Evolutionary conservation across 2,797 vertebrate genomes (phyloP).

Genomic region (Meriones psammophilus): DNA sequence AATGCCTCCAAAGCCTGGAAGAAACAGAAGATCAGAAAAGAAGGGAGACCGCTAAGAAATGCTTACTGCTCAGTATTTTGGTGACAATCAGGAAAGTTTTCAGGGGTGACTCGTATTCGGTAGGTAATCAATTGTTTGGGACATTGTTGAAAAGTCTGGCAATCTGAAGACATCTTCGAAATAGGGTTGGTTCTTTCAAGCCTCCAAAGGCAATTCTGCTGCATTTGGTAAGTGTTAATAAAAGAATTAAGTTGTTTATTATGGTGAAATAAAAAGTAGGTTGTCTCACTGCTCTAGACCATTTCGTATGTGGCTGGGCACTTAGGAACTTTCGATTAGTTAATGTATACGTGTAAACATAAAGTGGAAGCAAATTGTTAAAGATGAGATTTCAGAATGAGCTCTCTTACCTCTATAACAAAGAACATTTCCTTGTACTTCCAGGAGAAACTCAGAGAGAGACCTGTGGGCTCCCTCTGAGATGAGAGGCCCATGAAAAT

Average conservation of each 20-base stretch:
- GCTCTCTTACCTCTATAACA: background rate
- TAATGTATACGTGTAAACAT: background rate
- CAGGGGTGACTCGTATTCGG: background rate
- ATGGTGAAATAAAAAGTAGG: constrained; percentile 7
- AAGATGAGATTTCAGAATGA: constrained; percentile 33
- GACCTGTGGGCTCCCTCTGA: background rate
- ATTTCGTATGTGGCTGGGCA: background rate
- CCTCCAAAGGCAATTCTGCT: background rate
- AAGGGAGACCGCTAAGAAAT: background rate
- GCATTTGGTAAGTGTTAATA: background rate
- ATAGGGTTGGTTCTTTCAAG: background rate
- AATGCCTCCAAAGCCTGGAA: background rate
- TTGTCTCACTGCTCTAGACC: background rate
- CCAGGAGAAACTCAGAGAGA: background rate
- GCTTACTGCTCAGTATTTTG: background rate
- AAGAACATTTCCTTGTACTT: background rate
- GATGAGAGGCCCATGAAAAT: background rate
- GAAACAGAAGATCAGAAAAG: background rate
- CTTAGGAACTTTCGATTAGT: background rate
- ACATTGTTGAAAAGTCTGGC: background rate
- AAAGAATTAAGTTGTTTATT: background rate
- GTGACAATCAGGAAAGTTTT: background rate
- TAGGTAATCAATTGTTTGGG: background rate
- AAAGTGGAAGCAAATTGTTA: background rate
- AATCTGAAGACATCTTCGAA: constrained; percentile 26